A percentile compares a stretch with the other conserved stretches of the same genome.
phyloP scores from a whole-genome alignment of 2,113 vertebrate species.

The Mirounga angustirostris region DNA sequence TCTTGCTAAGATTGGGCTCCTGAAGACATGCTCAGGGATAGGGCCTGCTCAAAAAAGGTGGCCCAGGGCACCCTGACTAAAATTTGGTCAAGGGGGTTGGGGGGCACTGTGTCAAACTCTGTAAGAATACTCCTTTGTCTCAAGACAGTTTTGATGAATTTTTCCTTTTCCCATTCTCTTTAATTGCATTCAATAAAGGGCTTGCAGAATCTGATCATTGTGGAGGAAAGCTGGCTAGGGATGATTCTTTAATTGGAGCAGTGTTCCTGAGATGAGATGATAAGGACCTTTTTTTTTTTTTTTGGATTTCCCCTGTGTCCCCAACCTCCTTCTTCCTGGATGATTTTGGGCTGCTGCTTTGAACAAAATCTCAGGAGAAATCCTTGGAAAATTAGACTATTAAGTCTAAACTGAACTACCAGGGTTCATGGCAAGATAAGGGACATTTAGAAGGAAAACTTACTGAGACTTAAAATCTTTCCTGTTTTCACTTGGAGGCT shows the following conservation, averaged over 20 bases:
- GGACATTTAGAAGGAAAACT: not conserved
- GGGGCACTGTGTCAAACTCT: not conserved
- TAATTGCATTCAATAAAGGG: not conserved
- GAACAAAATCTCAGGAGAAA: slow-evolving; percentile 42
- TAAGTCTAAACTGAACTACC: slow-evolving; percentile 10
- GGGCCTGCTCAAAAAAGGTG: not conserved
- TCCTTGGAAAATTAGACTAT: not conserved
- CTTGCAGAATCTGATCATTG: not conserved
- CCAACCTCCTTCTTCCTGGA: not conserved
- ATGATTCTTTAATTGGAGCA: not conserved
- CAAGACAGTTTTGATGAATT: not conserved
- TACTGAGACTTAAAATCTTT: slow-evolving; percentile 28
- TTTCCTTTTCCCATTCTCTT: not conserved
- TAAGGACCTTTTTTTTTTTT: not conserved
- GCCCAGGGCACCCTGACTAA: not conserved
- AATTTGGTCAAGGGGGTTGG: not conserved
- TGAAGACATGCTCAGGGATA: not conserved
- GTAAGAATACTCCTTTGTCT: not conserved
- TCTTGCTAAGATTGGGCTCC: not conserved
- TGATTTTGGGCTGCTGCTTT: slow-evolving; percentile 11
- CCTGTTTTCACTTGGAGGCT: not conserved
- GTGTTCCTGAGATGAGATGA: not conserved
- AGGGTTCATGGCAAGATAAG: not conserved
- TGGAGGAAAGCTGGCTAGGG: not conserved
- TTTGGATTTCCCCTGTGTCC: not conserved